These are phyloP conservation scores for Xyliphius kryptos DNA, from an alignment of 2,113 vertebrate genomes.

Conservation along the genomic window DNA sequence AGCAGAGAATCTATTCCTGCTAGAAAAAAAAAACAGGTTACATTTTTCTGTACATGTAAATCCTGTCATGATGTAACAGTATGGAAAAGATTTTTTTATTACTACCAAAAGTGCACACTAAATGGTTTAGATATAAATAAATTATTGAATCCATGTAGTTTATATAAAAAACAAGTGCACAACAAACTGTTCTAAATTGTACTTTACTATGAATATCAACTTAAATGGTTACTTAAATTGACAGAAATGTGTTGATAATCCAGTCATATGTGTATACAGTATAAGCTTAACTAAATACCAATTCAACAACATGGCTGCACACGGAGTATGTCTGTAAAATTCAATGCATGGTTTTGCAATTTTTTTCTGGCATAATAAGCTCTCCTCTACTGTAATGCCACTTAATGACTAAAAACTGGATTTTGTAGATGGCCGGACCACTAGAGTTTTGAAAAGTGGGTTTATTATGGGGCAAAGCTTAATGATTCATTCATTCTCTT, in stretches of 20 bases:
- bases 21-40: constrained; percentile 19
- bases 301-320: no score
- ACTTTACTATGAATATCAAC: no score
- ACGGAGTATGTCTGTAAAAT: no score
- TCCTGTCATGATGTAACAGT: constrained; percentile 22
- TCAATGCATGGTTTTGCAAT: not conserved
- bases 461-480: not conserved
- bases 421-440: not conserved
- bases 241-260: no score
- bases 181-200: not conserved
- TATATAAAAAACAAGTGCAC: not conserved
- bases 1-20: constrained; percentile 16
- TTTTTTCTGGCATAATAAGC: not conserved
- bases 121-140: not conserved
- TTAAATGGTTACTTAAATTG: no score
- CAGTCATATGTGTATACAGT: no score
- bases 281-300: no score
- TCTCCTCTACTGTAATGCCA: not conserved
- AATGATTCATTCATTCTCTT: not conserved
- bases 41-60: constrained; percentile 30
- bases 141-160: not conserved
- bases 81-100: not conserved
- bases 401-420: not conserved
- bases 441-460: not conserved
- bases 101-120: not conserved